Conservation (phyloP, 1,140 invertebrate species). For the Probaryconus sp. region DNA sequence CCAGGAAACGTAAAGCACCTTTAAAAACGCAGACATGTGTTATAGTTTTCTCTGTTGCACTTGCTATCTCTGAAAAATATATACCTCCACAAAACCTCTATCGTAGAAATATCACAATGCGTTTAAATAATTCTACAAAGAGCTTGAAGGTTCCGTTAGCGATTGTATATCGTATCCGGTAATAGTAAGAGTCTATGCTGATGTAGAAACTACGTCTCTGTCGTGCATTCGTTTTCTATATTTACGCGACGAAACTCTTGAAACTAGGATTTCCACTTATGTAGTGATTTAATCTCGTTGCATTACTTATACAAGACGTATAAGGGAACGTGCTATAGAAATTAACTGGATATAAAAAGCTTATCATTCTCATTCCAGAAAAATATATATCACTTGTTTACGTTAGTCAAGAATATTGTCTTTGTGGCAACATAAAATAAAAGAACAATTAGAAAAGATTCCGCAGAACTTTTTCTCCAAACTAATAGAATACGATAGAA, state of each 20-base stretch:
- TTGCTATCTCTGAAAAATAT: slow-evolving; percentile 53
- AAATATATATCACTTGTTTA: no score
- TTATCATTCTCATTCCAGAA: no score
- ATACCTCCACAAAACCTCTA: slow-evolving; percentile 50
- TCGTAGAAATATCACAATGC: slow-evolving; percentile 52
- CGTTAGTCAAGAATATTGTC: no score
- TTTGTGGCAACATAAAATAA: no score
- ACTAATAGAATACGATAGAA: no score
- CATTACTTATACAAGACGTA: no score
- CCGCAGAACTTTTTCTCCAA: no score
- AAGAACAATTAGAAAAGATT: no score
- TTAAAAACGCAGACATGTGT: slow-evolving; percentile 43
- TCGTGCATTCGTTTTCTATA: slow-evolving; percentile 51
- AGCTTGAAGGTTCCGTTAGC: slow-evolving; percentile 56
- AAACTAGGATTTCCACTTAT: slow-evolving; percentile 62
- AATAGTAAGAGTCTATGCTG: slow-evolving; percentile 56
- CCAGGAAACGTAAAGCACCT: slow-evolving; percentile 25
- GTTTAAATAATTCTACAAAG: slow-evolving; percentile 60
- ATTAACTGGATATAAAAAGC: no score
- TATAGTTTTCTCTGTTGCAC: slow-evolving; percentile 38
- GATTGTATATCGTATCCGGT: slow-evolving; percentile 57
- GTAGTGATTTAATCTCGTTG: slow-evolving; percentile 58
- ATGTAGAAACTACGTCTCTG: slow-evolving; percentile 49
- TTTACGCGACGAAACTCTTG: slow-evolving; percentile 55
- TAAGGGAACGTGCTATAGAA: no score